Base-by-base conservation (phyloP, 1,140 invertebrate genomes). In the Charaxes varanes region DNA sequence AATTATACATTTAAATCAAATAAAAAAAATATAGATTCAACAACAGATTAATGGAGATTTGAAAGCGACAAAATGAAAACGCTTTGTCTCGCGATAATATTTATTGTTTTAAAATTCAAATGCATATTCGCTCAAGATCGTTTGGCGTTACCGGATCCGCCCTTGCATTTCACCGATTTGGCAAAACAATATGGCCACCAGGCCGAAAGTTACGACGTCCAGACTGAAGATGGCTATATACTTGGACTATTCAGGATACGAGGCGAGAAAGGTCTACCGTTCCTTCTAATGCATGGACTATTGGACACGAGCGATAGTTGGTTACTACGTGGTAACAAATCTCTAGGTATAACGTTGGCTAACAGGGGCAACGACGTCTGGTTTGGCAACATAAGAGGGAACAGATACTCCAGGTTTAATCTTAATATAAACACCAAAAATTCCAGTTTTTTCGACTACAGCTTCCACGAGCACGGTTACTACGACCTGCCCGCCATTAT, bases 221-320 rank as follows among this genome's bases (percentile, higher is more conserved):
- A 32, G 10, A 89, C 88, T 5, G 80, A 85, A 32, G 91, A 93
- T 80, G 89, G 87, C 4, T 93, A 92, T 66, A 83, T 91, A 28
- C 61, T 93, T 3, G 87, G 86, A 14, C 62, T 91, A 22, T 90
- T 91, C 64, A 69, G 89, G 26, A 87, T 92, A 15, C 81, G 86
- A 2, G 56, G 61, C 1, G 15, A 46, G 6, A 41, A 16, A 5
- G 33, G 26, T 10, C 22, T 86, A 10, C 73, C 69, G 2, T 85
- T 89, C 0, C 85, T 91, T 4, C 55, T 94, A 0, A 87, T 91
- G 81, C 93, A 94, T 57, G 93, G 93, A 2, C 54, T 94, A n/a
- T 31, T 92, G 0, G 87, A 85, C 8, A 88, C 88, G 17, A 89
- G 90, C 0, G 85, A 87, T 4, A 88, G 88, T 45, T 94, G 85